Conservation (phyloP, 2,797 vertebrate genomes). For the Hybognathus amarus region DNA sequence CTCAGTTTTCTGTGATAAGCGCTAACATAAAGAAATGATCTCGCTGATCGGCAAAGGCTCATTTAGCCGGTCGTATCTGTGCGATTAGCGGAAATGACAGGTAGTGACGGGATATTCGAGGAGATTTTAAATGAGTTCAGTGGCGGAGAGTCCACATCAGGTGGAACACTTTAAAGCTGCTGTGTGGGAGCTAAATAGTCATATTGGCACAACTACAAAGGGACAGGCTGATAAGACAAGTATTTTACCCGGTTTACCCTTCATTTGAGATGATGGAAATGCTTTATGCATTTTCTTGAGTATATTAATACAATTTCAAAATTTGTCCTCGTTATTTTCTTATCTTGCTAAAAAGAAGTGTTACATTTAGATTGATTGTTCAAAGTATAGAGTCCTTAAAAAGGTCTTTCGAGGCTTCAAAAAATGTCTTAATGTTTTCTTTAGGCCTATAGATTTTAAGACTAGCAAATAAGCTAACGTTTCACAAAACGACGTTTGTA, state of each 20-base stretch:
- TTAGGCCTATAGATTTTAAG: neutral
- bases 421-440: neutral
- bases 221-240: slow-evolving; percentile 50
- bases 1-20: slow-evolving; percentile 67
- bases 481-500: neutral
- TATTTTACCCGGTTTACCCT: slow-evolving; percentile 23
- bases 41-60: slow-evolving; percentile 47
- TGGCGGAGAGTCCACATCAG: slow-evolving; percentile 44
- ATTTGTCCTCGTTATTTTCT: neutral
- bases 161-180: slow-evolving; percentile 54
- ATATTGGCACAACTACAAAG: slow-evolving; percentile 51
- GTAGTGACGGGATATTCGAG: slow-evolving; percentile 48
- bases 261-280: neutral
- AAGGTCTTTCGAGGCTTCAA: neutral
- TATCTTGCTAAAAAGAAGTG: neutral
- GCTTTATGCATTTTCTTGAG: neutral
- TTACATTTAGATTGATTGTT: neutral
- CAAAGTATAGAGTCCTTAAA: neutral
- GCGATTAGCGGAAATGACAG: slow-evolving; percentile 53
- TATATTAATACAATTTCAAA: neutral
- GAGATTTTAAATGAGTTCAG: slow-evolving; percentile 50
- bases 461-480: neutral
- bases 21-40: slow-evolving; percentile 72
- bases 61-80: slow-evolving; percentile 49
- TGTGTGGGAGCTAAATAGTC: slow-evolving; percentile 51